Percentiles rank a stretch among this genome's conserved stretches.
These are phyloP conservation scores for Syndactyla subalaris DNA, from an alignment of 2,797 vertebrate species.

Conservation along the genomic window DNA sequence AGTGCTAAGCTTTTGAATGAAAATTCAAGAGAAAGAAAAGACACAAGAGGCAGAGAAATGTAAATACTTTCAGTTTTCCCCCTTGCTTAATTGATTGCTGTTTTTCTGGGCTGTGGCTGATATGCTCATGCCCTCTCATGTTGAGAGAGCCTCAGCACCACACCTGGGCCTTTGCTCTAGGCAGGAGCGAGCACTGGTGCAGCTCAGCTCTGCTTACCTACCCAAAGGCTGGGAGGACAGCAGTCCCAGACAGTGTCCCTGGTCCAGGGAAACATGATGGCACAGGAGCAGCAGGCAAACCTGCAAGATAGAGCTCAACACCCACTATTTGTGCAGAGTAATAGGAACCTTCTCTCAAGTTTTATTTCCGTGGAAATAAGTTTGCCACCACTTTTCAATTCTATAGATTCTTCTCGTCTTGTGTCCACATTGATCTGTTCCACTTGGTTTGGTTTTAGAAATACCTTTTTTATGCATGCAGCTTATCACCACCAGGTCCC, in stretches of 20 bases:
- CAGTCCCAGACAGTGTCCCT: not conserved
- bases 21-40: not conserved
- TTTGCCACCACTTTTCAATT: not conserved
- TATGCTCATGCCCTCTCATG: not conserved
- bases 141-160: no score
- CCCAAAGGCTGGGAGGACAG: not conserved
- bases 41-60: not conserved
- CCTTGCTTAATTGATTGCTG: not conserved
- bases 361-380: not conserved
- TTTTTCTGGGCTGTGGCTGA: not conserved
- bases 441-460: constrained; percentile 14
- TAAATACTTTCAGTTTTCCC: not conserved
- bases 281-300: not conserved
- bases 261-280: not conserved
- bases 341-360: not conserved
- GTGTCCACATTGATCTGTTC: not conserved
- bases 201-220: not conserved
- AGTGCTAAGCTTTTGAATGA: not conserved
- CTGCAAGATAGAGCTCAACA: not conserved
- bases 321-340: not conserved
- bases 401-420: not conserved
- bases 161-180: not conserved
- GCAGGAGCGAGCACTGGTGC: fast-evolving
- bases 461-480: not conserved
- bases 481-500: not conserved